Conservation (phyloP, 2,113 vertebrate genomes). For the Pithys albifrons region DNA sequence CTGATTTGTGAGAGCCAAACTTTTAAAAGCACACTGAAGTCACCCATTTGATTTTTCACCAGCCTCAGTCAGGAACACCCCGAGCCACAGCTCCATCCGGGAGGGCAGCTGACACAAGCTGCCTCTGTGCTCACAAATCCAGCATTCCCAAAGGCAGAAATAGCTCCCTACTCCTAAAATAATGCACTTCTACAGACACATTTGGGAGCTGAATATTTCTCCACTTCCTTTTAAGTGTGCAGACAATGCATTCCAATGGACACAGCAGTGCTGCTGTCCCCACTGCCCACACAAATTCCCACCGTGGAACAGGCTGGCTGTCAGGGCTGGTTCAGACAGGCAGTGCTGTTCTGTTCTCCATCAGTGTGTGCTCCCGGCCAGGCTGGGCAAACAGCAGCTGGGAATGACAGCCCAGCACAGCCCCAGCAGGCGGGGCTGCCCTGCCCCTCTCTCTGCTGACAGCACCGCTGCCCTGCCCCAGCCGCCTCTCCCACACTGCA, state of each 20-base stretch:
- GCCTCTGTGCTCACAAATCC: background rate
- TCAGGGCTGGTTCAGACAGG: background rate
- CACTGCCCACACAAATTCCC: constrained; percentile 57
- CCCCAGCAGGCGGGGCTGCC: background rate
- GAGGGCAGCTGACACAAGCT: background rate
- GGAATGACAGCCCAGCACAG: background rate
- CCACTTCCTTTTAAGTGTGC: background rate
- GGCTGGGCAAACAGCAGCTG: background rate
- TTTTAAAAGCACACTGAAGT: fast-evolving
- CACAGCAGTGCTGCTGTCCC: background rate
- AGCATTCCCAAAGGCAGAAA: background rate
- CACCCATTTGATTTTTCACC: background rate
- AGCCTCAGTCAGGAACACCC: background rate
- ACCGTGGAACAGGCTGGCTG: background rate
- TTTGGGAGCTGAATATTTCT: background rate
- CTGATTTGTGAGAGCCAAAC: background rate
- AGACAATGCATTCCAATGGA: background rate
- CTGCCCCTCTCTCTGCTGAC: background rate
- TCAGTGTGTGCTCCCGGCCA: background rate
- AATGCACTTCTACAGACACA: background rate
- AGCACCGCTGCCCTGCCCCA: background rate
- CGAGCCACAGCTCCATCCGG: fast-evolving
- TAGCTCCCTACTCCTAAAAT: background rate
- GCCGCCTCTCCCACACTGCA: fast-evolving
- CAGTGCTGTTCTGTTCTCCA: background rate